Conservation (phyloP, 2,888 invertebrate species). For the Dryadula phaetusa region DNA sequence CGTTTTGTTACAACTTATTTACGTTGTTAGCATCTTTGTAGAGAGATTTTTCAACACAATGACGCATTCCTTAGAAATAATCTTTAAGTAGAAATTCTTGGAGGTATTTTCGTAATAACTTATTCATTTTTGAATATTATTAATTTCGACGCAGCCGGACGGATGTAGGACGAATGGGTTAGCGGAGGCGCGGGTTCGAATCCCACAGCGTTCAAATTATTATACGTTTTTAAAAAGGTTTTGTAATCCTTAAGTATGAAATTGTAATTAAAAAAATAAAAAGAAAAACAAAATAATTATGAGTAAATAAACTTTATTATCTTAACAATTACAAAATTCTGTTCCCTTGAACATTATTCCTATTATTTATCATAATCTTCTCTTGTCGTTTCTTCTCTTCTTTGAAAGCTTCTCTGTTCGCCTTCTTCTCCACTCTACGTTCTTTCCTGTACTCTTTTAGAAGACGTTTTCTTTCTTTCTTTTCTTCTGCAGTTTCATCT, state of each 20-base stretch:
- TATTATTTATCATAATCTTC: constrained; percentile 90
- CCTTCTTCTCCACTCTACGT: constrained; percentile 91
- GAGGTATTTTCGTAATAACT: too few relatives aligned
- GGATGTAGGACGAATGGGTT: too few relatives aligned
- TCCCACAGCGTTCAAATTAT: too few relatives aligned
- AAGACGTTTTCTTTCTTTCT: constrained; percentile 89
- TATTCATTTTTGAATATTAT: too few relatives aligned
- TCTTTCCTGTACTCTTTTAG: constrained; percentile 92
- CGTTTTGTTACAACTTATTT: too few relatives aligned
- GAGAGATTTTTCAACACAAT: too few relatives aligned
- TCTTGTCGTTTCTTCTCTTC: constrained; percentile 93
- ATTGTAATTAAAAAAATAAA: not conserved
- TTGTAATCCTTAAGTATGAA: too few relatives aligned
- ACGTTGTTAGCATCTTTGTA: too few relatives aligned
- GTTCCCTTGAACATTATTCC: constrained; percentile 89
- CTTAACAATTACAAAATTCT: constrained; percentile 79
- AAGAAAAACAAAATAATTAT: constrained; percentile 16
- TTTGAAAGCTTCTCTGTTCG: constrained; percentile 92
- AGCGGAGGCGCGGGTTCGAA: too few relatives aligned
- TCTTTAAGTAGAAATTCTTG: too few relatives aligned
- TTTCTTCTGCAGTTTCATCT: constrained; percentile 91
- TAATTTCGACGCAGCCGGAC: too few relatives aligned
- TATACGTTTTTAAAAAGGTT: constrained; percentile 86
- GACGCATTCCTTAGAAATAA: too few relatives aligned
- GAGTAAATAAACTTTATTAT: constrained; percentile 15